Percentiles rank a stretch among this genome's conserved stretches.
These are phyloP conservation scores for Grallaria varia DNA, from an alignment of 2,113 vertebrate genomes.

Conservation along the genomic window DNA sequence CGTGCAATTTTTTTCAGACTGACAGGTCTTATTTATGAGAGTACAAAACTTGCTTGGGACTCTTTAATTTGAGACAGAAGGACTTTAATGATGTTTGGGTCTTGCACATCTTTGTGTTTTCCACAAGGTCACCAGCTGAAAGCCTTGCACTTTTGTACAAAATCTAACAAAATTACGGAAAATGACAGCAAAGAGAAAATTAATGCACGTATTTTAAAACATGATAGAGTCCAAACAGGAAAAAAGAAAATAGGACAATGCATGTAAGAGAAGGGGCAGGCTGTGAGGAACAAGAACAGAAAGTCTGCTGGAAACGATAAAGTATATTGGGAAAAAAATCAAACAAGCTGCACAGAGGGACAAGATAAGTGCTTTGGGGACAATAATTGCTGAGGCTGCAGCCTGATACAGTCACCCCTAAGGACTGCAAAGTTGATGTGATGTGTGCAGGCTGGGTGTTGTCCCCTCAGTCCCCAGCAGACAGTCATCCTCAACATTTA, in stretches of 20 bases:
- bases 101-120: constrained; percentile 40
- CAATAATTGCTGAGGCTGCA: not conserved
- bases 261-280: not conserved
- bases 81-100: constrained; percentile 30
- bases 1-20: not conserved
- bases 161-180: constrained; percentile 54
- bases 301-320: not conserved
- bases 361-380: not conserved
- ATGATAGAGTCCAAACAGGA: not conserved
- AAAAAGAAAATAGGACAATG: constrained; percentile 7
- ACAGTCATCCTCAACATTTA: constrained; percentile 29
- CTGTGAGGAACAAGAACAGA: not conserved
- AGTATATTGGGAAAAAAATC: not conserved
- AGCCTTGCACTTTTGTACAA: constrained; percentile 35
- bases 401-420: not conserved
- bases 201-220: constrained; percentile 33
- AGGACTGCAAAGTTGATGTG: not conserved
- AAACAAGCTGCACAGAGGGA: not conserved
- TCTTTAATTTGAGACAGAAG: constrained; percentile 49
- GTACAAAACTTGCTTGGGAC: constrained; percentile 35
- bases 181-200: constrained; percentile 51
- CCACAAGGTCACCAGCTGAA: constrained; percentile 44
- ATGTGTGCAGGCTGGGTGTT: constrained; percentile 9
- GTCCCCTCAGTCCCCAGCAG: constrained; percentile 42
- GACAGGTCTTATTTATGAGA: constrained; percentile 45